These are phyloP conservation scores for Pelvicachromis taeniatus DNA, from an alignment of 2,113 vertebrate species.

Conservation along the genomic window DNA sequence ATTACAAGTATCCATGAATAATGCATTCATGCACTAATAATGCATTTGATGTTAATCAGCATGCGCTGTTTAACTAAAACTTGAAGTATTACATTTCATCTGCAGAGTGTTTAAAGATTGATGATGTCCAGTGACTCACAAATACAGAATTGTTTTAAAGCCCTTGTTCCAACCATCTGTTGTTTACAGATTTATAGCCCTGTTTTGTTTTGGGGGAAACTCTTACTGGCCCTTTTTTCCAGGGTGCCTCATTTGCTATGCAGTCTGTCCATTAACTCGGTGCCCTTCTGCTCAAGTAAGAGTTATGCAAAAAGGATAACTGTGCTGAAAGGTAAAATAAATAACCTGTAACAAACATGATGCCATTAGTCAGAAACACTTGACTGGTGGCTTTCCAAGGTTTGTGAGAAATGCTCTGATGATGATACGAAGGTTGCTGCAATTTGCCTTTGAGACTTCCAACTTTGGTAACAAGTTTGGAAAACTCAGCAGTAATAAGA, in stretches of 20 bases:
- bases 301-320: conserved; percentile 31
- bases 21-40: conserved; percentile 42
- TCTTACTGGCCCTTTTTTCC: conserved; percentile 16
- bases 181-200: conserved; percentile 52
- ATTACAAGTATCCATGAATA: conserved; percentile 33
- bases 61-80: conserved; percentile 15
- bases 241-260: conserved; percentile 30
- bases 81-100: conserved; percentile 26
- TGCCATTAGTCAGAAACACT: neutral
- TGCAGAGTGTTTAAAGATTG: conserved; percentile 34
- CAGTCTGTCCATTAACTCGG: conserved; percentile 30
- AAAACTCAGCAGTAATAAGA: neutral
- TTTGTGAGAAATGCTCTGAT: neutral
- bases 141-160: conserved; percentile 39
- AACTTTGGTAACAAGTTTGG: neutral
- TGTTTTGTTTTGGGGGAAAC: conserved; percentile 13
- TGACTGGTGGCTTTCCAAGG: neutral
- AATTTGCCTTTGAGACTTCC: neutral
- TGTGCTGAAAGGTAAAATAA: conserved; percentile 41
- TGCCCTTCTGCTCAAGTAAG: conserved; percentile 21
- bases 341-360: conserved; percentile 2
- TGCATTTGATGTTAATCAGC: conserved; percentile 40
- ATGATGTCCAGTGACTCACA: conserved; percentile 38
- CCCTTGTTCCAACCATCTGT: conserved; percentile 35
- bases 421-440: neutral